Evolutionary conservation across 2,113 vertebrate species (phyloP).

Genomic region (Axis porcinus): DNA sequence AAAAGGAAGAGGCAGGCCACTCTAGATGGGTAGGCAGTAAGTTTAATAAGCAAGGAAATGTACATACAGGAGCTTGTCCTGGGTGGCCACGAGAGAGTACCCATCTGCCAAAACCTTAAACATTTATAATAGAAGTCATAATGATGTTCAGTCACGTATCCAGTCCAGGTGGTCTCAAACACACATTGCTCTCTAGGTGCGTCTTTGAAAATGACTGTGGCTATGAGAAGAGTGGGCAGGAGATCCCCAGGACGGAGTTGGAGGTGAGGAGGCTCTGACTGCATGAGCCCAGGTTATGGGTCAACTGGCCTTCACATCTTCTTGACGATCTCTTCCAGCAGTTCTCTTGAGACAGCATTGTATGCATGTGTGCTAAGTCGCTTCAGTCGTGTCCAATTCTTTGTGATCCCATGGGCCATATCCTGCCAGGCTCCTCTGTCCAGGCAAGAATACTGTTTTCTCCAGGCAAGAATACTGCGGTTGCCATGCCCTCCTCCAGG

Average conservation of each 20-base stretch:
- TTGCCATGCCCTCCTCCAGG: neutral
- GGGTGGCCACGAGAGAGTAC: neutral
- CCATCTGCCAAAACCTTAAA: neutral
- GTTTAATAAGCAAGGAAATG: neutral
- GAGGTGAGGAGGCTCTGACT: neutral
- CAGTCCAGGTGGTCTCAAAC: neutral
- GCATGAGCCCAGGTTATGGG: neutral
- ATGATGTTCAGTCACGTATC: neutral
- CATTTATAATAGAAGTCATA: neutral
- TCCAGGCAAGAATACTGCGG: neutral
- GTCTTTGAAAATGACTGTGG: neutral
- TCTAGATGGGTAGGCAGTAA: neutral
- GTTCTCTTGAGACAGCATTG: neutral
- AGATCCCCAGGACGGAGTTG: neutral
- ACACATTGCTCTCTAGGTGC: neutral
- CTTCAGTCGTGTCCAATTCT: neutral
- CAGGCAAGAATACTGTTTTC: neutral
- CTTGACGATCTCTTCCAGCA: neutral
- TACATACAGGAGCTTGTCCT: neutral
- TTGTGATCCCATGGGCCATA: neutral
- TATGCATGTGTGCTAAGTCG: accelerated
- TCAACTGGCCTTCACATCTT: neutral
- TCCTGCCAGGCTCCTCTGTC: neutral
- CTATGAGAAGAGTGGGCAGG: neutral
- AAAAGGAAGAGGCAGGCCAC: neutral